Conservation (phyloP, 2,888 invertebrate species). For the Cenopis cana region DNA sequence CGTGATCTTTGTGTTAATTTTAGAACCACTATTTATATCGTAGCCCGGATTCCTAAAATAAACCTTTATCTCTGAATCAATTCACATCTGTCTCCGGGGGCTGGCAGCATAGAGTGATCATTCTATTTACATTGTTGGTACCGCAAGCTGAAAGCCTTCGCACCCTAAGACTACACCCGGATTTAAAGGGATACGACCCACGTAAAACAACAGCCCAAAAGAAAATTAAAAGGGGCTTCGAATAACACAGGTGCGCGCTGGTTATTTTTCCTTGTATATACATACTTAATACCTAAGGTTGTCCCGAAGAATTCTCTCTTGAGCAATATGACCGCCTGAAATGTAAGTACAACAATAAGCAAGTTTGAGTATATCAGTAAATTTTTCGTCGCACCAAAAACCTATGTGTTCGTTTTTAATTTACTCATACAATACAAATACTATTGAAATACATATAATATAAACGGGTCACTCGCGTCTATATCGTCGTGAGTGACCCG, state of each 20-base stretch:
- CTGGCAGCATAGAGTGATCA: constrained; percentile 2
- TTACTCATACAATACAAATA: not conserved
- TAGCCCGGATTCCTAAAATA: not conserved
- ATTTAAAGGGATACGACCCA: constrained; percentile 40
- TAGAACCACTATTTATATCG: not conserved
- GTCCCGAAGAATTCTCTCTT: too few species aligned
- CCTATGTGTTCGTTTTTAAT: not conserved
- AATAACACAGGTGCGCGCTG: constrained; percentile 23
- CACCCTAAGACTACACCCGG: constrained; percentile 41
- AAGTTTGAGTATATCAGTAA: too few species aligned
- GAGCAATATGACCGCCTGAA: too few species aligned
- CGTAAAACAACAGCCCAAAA: constrained; percentile 38
- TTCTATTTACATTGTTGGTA: constrained; percentile 31
- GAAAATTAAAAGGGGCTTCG: constrained; percentile 39
- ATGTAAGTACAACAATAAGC: too few species aligned
- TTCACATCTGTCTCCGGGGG: not conserved
- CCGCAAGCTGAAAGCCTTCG: constrained; percentile 30
- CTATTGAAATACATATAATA: too few species aligned
- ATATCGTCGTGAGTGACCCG: too few species aligned
- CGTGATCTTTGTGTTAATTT: not conserved
- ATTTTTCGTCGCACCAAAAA: not conserved
- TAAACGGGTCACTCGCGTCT: too few species aligned
- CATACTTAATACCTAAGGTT: too few species aligned
- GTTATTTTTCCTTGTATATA: too few species aligned
- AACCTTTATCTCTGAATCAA: constrained; percentile 4